Percentiles rank a stretch among this genome's conserved stretches.
Evolutionary conservation across 2,888 invertebrate species (phyloP).

Genomic region (Tortricodes alternella): DNA sequence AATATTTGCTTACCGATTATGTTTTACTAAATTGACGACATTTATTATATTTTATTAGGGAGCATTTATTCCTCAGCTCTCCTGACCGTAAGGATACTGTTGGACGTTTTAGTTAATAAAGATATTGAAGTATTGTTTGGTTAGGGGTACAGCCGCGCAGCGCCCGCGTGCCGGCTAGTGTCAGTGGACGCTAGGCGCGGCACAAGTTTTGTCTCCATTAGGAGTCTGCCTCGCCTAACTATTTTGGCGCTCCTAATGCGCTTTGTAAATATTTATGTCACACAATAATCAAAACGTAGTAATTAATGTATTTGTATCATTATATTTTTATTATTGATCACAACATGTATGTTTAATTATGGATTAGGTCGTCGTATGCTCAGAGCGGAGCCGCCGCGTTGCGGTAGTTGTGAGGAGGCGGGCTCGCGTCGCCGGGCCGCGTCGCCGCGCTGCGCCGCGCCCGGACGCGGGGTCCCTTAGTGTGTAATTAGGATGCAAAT

Average conservation of each 20-base stretch:
- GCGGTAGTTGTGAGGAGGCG: slow-evolving; percentile 33
- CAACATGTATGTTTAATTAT: slow-evolving; percentile 75
- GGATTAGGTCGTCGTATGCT: slow-evolving; percentile 56
- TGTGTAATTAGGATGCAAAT: slow-evolving; percentile 69
- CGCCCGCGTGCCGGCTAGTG: slow-evolving; percentile 34
- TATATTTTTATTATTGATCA: slow-evolving; percentile 83
- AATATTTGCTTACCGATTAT: slow-evolving; percentile 51
- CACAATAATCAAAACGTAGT: slow-evolving; percentile 81
- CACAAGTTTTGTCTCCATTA: slow-evolving; percentile 52
- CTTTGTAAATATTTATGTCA: slow-evolving; percentile 83
- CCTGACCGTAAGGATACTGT: slow-evolving; percentile 64
- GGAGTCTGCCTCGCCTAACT: slow-evolving; percentile 73
- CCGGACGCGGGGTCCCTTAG: slow-evolving; percentile 42
- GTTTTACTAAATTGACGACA: slow-evolving; percentile 74
- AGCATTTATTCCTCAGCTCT: slow-evolving; percentile 73
- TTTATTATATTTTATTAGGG: slow-evolving; percentile 62
- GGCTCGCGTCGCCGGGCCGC: slow-evolving; percentile 37
- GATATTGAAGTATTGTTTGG: slow-evolving; percentile 50
- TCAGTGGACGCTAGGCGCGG: slow-evolving; percentile 34
- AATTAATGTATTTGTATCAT: slow-evolving; percentile 82
- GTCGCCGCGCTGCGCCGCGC: slow-evolving; percentile 41
- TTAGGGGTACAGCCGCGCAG: slow-evolving; percentile 28
- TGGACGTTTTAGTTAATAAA: slow-evolving; percentile 78
- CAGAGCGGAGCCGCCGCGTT: slow-evolving; percentile 42
- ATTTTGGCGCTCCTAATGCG: slow-evolving; percentile 71